phyloP scores from a whole-genome alignment of 2,888 invertebrate species.

The Panopea generosa region DNA sequence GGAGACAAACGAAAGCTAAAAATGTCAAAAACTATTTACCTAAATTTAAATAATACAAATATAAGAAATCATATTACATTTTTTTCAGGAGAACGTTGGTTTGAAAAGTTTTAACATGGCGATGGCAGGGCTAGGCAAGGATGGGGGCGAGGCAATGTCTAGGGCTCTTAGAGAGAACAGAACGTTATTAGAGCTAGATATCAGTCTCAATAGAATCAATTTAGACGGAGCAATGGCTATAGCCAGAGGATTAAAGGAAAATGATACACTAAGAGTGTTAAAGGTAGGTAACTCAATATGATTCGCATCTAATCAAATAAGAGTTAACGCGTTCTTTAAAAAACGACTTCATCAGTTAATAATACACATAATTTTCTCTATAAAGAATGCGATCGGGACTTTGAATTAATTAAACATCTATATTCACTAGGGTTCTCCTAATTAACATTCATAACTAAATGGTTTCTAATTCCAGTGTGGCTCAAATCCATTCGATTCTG shows the following conservation, averaged over 20 bases:
- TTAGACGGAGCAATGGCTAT: constrained; percentile 75
- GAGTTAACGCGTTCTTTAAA: too few species aligned
- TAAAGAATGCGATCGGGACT: not conserved
- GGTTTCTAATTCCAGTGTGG: constrained; percentile 73
- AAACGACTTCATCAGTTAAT: not conserved
- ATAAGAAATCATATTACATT: too few species aligned
- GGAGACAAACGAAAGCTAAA: too few species aligned
- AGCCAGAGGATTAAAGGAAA: constrained; percentile 74
- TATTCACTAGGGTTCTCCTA: too few species aligned
- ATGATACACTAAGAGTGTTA: constrained; percentile 74
- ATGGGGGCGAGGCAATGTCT: constrained; percentile 78
- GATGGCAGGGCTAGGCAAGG: constrained; percentile 80
- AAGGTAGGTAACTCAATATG: constrained; percentile 67
- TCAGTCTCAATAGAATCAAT: constrained; percentile 81
- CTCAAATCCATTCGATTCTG: constrained; percentile 75
- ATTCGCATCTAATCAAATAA: too few species aligned
- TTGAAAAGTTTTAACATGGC: constrained; percentile 78
- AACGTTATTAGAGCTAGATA: constrained; percentile 80
- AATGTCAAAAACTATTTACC: too few species aligned
- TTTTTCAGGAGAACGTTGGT: constrained; percentile 79
- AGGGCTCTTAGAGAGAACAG: constrained; percentile 79
- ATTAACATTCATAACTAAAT: too few species aligned
- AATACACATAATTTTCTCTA: not conserved
- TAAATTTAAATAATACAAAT: too few species aligned
- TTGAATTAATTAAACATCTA: too few species aligned